Evolutionary conservation across 2,888 invertebrate species (phyloP), one percentile per base, ranked within the genome.

Genomic region (Nomada ruficornis): DNA sequence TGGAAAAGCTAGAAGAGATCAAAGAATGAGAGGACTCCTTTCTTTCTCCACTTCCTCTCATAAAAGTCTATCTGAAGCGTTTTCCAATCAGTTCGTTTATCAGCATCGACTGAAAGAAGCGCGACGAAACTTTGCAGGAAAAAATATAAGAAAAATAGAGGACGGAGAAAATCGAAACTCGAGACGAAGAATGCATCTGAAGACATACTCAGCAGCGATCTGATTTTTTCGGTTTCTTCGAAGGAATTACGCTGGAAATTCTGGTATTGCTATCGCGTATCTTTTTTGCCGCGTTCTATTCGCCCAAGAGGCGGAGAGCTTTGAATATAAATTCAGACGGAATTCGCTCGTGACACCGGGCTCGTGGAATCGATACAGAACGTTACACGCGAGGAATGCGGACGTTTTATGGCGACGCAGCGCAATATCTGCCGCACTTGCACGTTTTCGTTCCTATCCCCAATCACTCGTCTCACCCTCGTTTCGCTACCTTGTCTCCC

Each of bases 401-500:
- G 57, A 52, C 73, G 55, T 76, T 87, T 86, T 78, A 85, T 50
- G 68, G 78, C 68, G 72, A 74, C 74, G 76, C 70, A 44, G 68
- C 44, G 87, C 83, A 83, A 87, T 86, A 86, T 85, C 87, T 80
- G 80, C 78, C 76, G 74, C 73, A 70, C 73, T 75, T 72, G 76
- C 77, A 72, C 86, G 87, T 86, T 89, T 88, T 88, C 84, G 80
- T 83, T 86, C 67, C 71, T 74, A 68, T 13, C 73, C 69, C 62
- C 54, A 36, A 36, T 36, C 36, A 36, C 36, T 36, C 36, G 36
- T 36, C 29, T 54, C 10, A 7, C 26, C 44, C 44, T 13, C 60
- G 52, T 69, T 60, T 42, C 60, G 47, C 52, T 47, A 23, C 60
- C 60, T 44, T 76, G 57, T 3, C 75, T 23, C 11, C 42, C 29